These are phyloP conservation scores for Spheniscus mendiculus DNA, from an alignment of 2,113 vertebrate species.

Conservation along the genomic window DNA sequence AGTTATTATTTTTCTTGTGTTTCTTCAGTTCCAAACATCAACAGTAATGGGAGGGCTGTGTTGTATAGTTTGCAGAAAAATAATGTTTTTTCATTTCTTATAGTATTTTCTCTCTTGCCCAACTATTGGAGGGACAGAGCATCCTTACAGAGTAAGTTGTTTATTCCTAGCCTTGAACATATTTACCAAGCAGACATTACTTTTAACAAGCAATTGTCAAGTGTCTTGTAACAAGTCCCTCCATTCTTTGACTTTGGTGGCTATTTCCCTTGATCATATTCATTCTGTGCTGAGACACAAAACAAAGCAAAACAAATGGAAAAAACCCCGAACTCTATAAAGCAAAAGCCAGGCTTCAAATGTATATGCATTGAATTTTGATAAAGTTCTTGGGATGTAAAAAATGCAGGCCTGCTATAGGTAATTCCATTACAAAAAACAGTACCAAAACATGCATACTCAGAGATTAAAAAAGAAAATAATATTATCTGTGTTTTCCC, in stretches of 20 bases:
- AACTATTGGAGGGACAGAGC: not conserved
- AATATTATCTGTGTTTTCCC: not conserved
- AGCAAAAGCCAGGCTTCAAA: not conserved
- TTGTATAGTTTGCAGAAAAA: not conserved
- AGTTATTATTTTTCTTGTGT: not conserved
- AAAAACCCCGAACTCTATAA: not conserved
- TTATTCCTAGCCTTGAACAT: not conserved
- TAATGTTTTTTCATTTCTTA: not conserved
- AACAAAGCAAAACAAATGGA: not conserved
- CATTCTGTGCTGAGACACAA: not conserved
- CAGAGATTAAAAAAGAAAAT: not conserved
- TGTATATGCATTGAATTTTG: not conserved
- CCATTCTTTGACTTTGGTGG: not conserved
- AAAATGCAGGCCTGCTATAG: not conserved
- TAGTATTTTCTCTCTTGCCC: not conserved
- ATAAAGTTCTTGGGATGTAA: not conserved
- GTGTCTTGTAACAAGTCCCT: not conserved
- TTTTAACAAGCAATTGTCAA: not conserved
- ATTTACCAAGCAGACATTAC: not conserved
- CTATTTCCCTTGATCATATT: not conserved
- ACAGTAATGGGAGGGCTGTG: not conserved
- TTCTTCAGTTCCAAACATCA: not conserved
- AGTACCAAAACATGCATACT: not conserved
- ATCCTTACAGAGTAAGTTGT: not conserved
- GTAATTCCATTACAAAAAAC: not conserved